These are phyloP conservation scores for Macropus fuliginosus DNA, from an alignment of 2,797 vertebrate species.

Conservation along the genomic window DNA sequence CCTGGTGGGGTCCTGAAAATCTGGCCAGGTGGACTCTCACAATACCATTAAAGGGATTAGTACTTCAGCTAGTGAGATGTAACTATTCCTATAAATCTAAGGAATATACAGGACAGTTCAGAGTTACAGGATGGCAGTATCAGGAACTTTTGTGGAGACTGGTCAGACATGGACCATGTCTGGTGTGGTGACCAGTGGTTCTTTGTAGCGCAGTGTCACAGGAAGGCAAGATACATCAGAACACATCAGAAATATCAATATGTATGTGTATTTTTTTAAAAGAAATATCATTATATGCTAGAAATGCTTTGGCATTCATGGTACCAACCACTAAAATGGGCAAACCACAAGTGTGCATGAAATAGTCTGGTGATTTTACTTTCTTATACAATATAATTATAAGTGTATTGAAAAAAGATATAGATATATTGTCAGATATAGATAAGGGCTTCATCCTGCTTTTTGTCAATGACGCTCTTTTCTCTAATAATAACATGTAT, in stretches of 20 bases:
- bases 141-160: not conserved
- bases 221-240: not conserved
- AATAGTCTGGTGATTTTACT: not conserved
- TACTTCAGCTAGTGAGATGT: not conserved
- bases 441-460: not conserved
- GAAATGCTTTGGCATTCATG: not conserved
- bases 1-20: not conserved
- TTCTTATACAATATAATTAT: not conserved
- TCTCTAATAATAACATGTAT: not conserved
- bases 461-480: not conserved
- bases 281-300: not conserved
- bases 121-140: not conserved
- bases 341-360: not conserved
- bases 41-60: not conserved
- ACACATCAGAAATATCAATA: not conserved
- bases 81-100: not conserved
- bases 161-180: not conserved
- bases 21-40: not conserved
- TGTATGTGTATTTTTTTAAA: no score
- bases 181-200: not conserved
- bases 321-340: not conserved
- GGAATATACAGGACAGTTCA: not conserved
- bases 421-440: not conserved
- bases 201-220: not conserved
- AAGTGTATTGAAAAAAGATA: not conserved